Percentiles rank a stretch among this genome's conserved stretches.
Evolutionary conservation across 2,113 vertebrate genomes (phyloP).

Genomic region (Actenoides lindsayi): DNA sequence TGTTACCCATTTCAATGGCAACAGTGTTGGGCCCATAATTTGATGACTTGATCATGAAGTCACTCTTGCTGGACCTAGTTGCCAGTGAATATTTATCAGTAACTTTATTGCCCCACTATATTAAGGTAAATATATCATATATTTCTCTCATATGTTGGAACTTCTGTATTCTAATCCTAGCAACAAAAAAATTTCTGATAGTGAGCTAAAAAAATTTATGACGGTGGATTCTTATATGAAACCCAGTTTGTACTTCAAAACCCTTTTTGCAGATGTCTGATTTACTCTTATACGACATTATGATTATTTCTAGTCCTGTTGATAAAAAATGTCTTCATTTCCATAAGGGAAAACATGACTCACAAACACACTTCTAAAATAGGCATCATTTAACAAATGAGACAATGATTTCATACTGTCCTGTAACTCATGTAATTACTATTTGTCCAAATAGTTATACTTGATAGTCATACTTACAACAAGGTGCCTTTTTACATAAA

Average conservation of each 20-base stretch:
- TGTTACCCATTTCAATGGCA: neutral
- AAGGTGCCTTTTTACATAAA: constrained; percentile 14
- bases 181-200: neutral
- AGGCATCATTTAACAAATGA: constrained; percentile 19
- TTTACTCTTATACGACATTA: neutral
- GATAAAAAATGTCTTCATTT: neutral
- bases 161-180: neutral
- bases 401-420: constrained; percentile 20
- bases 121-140: neutral
- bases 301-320: neutral
- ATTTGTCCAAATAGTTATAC: constrained; percentile 29
- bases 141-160: neutral
- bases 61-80: neutral
- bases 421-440: neutral
- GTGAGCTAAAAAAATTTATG: neutral
- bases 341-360: neutral
- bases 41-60: neutral
- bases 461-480: neutral
- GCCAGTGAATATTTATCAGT: neutral
- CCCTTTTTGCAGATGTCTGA: neutral
- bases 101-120: neutral
- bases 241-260: neutral
- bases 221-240: neutral
- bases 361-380: neutral
- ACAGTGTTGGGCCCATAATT: neutral